phyloP scores from a whole-genome alignment of 2,797 vertebrate species.

The Microhierax caerulescens region DNA sequence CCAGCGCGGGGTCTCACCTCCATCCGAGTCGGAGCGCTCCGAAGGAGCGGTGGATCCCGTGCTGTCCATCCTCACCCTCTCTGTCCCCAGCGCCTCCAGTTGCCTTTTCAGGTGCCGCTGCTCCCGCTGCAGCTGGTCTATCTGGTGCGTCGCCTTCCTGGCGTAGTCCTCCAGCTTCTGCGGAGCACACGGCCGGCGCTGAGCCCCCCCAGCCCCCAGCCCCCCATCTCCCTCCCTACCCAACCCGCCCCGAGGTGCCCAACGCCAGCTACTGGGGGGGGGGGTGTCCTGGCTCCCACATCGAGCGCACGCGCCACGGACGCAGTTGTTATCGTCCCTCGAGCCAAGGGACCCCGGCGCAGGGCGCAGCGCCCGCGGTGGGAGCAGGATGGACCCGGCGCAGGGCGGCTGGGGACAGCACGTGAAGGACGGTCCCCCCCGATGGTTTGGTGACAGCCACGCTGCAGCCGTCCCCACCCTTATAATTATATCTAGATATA shows the following conservation, averaged over 20 bases:
- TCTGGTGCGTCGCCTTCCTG: conserved; percentile 86
- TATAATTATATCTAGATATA: no score
- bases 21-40: conserved; percentile 89
- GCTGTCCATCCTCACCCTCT: conserved; percentile 90
- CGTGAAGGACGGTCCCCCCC: neutral
- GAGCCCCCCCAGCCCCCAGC: neutral
- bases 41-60: conserved; percentile 86
- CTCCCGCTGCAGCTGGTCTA: conserved; percentile 93
- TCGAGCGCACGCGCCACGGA: accelerated
- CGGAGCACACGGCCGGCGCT: no score
- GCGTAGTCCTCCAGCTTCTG: conserved; percentile 93
- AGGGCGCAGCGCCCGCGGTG: neutral
- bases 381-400: neutral
- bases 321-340: neutral
- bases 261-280: accelerated
- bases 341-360: accelerated
- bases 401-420: neutral
- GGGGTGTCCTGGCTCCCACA: neutral
- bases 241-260: accelerated
- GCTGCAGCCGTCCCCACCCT: neutral
- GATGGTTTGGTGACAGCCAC: neutral
- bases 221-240: accelerated
- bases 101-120: conserved; percentile 91
- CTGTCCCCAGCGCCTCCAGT: conserved; percentile 91
- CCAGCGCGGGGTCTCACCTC: conserved; percentile 76